These are phyloP conservation scores for Sitta europaea DNA, from an alignment of 2,113 vertebrate genomes.

Conservation along the genomic window DNA sequence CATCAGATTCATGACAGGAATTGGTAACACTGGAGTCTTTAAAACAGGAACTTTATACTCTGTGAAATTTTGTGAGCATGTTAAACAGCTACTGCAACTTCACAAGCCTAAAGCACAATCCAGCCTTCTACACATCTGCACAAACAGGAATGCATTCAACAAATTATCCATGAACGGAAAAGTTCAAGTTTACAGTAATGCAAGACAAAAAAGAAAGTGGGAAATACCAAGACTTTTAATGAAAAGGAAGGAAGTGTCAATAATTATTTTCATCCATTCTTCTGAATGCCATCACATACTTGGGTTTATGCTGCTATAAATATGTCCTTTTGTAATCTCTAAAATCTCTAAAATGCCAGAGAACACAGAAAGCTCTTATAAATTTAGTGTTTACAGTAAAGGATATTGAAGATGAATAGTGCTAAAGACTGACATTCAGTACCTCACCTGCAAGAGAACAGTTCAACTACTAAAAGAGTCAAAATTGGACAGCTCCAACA, in stretches of 20 bases:
- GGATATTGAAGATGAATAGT: background rate
- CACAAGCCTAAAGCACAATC: background rate
- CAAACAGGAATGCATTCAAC: background rate
- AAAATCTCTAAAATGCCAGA: background rate
- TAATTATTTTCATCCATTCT: background rate
- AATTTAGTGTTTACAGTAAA: background rate
- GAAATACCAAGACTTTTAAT: background rate
- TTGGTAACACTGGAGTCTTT: background rate
- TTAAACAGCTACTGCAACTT: background rate
- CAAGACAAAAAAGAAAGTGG: background rate
- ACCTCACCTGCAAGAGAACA: background rate
- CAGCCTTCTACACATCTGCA: background rate
- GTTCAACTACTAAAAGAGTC: background rate
- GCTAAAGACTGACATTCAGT: background rate
- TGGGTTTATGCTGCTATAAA: background rate
- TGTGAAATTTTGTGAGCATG: background rate
- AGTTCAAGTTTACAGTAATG: background rate
- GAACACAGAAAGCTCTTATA: background rate
- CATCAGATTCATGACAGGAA: rapidly evolving
- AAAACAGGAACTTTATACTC: background rate
- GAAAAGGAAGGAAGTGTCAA: background rate
- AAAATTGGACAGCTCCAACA: background rate
- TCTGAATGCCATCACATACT: background rate
- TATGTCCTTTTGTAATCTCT: background rate
- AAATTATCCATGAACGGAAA: background rate